Percentiles rank a stretch among this genome's conserved stretches.
Conservation (phyloP, 2,888 invertebrate species). For the Rhingia rostrata region DNA sequence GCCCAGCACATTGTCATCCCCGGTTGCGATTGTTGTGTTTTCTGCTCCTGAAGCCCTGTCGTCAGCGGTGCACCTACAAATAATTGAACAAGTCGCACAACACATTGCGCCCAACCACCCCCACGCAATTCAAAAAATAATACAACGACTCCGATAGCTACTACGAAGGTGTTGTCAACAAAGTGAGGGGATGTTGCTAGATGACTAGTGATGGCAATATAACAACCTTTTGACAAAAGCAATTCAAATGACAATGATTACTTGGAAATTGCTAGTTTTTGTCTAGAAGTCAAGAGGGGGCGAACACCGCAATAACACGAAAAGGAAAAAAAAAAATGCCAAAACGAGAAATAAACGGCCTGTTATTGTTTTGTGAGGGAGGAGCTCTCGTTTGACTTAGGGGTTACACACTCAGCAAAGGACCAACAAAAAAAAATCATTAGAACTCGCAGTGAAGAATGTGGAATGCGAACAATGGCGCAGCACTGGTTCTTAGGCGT, state of each 20-base stretch:
- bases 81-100: conserved; percentile 37
- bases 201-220: conserved; percentile 37
- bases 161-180: conserved; percentile 6
- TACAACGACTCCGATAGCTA: neutral
- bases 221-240: conserved; percentile 44
- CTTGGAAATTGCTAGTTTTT: conserved; percentile 55
- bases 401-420: neutral
- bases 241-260: conserved; percentile 55
- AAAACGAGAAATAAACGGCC: conserved; percentile 5
- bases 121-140: conserved; percentile 34
- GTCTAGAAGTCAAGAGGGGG: neutral
- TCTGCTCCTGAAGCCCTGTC: conserved; percentile 20
- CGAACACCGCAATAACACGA: neutral
- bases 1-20: no score
- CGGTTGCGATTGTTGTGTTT: conserved; percentile 4
- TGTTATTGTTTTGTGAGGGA: neutral
- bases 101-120: conserved; percentile 3
- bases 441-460: neutral
- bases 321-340: neutral
- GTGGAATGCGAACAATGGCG: neutral
- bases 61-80: conserved; percentile 37
- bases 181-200: neutral
- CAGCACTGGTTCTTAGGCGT: conserved; percentile 20
- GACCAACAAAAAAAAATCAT: conserved; percentile 15
- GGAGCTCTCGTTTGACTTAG: neutral